Conservation (phyloP, 1,140 invertebrate species). For the Sarcophaga bullata region DNA sequence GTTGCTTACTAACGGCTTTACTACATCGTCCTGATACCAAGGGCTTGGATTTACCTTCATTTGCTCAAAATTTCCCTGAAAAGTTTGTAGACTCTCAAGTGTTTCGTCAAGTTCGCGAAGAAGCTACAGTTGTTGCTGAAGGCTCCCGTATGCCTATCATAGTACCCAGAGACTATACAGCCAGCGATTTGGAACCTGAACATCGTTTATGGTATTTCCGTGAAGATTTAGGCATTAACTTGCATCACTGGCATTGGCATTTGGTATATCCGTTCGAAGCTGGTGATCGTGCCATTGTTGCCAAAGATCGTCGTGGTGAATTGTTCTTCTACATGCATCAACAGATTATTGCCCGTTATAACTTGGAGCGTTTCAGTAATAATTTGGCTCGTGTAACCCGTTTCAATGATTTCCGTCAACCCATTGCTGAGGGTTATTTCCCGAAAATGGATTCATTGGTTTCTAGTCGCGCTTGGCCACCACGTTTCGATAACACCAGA, state of each 20-base stretch:
- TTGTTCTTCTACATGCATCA: slow-evolving; percentile 84
- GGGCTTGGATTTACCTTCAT: slow-evolving; percentile 74
- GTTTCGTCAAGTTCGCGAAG: slow-evolving; percentile 74
- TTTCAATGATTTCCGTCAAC: slow-evolving; percentile 72
- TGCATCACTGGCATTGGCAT: slow-evolving; percentile 89
- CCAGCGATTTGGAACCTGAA: slow-evolving; percentile 78
- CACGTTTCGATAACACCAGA: slow-evolving; percentile 70
- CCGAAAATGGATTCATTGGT: slow-evolving; percentile 78
- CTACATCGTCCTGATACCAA: slow-evolving; percentile 81
- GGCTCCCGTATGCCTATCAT: slow-evolving; percentile 74
- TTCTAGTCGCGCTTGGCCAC: slow-evolving; percentile 73
- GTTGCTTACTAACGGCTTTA: too few relatives aligned
- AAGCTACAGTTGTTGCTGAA: slow-evolving; percentile 72
- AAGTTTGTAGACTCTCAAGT: slow-evolving; percentile 80
- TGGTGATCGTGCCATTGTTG: slow-evolving; percentile 69
- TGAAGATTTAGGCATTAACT: slow-evolving; percentile 78
- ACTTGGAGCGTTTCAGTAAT: slow-evolving; percentile 76
- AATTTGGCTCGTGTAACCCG: slow-evolving; percentile 70
- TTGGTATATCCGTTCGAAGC: slow-evolving; percentile 80
- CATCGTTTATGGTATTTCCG: slow-evolving; percentile 78
- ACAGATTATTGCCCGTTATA: slow-evolving; percentile 75
- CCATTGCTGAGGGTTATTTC: slow-evolving; percentile 77
- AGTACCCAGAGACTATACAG: slow-evolving; percentile 79
- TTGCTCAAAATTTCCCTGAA: slow-evolving; percentile 79
- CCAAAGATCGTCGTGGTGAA: slow-evolving; percentile 78